A percentile compares a stretch with the other conserved stretches of the same genome.
These are phyloP conservation scores for Tubulanus polymorphus DNA, from an alignment of 2,888 invertebrate genomes.

Conservation along the genomic window DNA sequence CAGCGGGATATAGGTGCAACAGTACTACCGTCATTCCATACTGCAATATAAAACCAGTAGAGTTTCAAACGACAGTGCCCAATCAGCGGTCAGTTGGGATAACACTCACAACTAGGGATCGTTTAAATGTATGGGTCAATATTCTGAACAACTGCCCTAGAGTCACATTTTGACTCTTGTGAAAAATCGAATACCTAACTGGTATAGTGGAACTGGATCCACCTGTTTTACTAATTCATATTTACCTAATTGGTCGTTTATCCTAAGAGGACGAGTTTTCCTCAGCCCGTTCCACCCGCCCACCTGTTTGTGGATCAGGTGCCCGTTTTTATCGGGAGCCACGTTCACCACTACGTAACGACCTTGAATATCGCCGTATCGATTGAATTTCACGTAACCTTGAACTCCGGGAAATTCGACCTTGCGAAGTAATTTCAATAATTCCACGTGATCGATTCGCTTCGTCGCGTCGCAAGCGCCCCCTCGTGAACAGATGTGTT, in stretches of 20 bases:
- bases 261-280: too few species aligned
- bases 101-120: slow-evolving; percentile 1
- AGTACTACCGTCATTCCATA: slow-evolving; percentile 1
- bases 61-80: not conserved
- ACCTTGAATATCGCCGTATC: not conserved
- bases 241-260: too few species aligned
- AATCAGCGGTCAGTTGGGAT: not conserved
- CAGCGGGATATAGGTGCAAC: not conserved
- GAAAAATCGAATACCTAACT: too few species aligned
- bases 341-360: slow-evolving; percentile 3
- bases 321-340: not conserved
- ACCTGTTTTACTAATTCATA: too few species aligned
- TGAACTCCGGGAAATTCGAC: not conserved
- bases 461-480: not conserved
- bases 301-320: not conserved
- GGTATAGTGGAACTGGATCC: too few species aligned
- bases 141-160: too few species aligned
- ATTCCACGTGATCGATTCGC: not conserved
- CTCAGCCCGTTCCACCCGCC: slow-evolving; percentile 3
- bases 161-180: too few species aligned
- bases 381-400: slow-evolving; percentile 2
- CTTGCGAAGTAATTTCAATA: not conserved
- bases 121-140: not conserved
- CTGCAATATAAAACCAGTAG: not conserved
- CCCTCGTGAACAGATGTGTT: not conserved